Conservation (phyloP, 1,140 invertebrate species). For the Apocrypta bakeri region DNA sequence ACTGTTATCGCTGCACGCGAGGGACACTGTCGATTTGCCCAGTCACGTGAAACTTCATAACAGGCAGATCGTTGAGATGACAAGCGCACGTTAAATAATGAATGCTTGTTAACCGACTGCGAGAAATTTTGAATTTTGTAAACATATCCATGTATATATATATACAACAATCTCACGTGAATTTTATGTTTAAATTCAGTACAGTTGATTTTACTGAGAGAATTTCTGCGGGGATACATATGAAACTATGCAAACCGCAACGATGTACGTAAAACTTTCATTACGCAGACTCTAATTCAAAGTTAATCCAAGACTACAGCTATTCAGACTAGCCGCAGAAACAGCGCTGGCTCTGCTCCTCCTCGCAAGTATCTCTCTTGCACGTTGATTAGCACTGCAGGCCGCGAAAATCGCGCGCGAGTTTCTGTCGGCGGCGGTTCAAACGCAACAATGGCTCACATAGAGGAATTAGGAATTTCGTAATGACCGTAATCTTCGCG, state of each 20-base stretch:
- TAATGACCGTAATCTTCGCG: constrained; percentile 28
- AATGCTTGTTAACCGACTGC: not conserved
- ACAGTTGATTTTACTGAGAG: no score
- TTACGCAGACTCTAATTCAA: constrained; percentile 24
- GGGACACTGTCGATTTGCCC: not conserved
- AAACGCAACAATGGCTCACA: not conserved
- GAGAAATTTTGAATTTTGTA: not conserved
- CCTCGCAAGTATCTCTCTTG: not conserved
- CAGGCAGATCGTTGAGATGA: not conserved
- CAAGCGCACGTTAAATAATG: not conserved
- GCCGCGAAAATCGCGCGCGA: constrained; percentile 18
- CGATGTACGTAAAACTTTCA: constrained; percentile 7
- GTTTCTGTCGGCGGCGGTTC: constrained; percentile 1
- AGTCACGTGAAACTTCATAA: constrained; percentile 4
- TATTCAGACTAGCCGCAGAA: not conserved
- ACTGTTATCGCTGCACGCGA: constrained; percentile 4
- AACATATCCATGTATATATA: not conserved
- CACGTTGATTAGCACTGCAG: not conserved
- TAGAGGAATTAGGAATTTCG: constrained; percentile 17
- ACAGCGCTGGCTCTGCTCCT: not conserved
- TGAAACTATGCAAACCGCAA: not conserved
- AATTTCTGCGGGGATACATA: no score
- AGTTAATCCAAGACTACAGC: constrained; percentile 22
- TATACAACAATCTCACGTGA: no score
- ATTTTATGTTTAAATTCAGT: not conserved